These are phyloP conservation scores for Motacilla tschutschensis DNA, from an alignment of 2,113 vertebrate species.

Conservation along the genomic window DNA sequence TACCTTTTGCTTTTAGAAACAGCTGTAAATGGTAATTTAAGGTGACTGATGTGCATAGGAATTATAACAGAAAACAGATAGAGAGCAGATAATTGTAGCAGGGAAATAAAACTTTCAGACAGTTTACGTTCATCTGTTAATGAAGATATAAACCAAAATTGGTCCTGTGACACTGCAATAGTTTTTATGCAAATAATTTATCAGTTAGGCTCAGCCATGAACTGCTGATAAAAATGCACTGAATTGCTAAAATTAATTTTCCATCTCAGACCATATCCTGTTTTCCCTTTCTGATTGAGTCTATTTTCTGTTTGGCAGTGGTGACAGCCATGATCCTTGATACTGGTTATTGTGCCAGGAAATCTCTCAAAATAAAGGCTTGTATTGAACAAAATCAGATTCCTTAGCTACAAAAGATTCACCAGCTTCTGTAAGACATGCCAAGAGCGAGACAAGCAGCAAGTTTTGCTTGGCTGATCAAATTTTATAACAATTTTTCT, in stretches of 20 bases:
- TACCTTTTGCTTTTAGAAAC: background rate
- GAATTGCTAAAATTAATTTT: background rate
- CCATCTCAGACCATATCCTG: background rate
- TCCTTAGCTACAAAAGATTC: background rate
- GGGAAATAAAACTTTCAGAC: background rate
- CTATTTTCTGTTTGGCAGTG: background rate
- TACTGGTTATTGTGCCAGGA: background rate
- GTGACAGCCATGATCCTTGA: background rate
- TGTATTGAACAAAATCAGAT: background rate
- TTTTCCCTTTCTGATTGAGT: background rate
- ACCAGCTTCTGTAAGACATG: background rate
- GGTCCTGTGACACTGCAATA: background rate
- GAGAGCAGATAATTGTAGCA: background rate
- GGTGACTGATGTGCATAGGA: background rate
- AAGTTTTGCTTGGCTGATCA: background rate
- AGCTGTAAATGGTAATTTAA: background rate
- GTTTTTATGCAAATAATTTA: background rate
- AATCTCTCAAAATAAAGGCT: background rate
- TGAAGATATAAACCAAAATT: conserved; percentile 21
- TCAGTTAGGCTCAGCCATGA: background rate
- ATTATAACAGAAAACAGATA: background rate
- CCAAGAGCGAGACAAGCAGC: background rate
- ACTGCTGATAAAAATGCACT: background rate
- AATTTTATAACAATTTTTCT: background rate
- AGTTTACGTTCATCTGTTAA: background rate